phyloP scores from a whole-genome alignment of 2,888 invertebrate species.

The Elmis aenea region DNA sequence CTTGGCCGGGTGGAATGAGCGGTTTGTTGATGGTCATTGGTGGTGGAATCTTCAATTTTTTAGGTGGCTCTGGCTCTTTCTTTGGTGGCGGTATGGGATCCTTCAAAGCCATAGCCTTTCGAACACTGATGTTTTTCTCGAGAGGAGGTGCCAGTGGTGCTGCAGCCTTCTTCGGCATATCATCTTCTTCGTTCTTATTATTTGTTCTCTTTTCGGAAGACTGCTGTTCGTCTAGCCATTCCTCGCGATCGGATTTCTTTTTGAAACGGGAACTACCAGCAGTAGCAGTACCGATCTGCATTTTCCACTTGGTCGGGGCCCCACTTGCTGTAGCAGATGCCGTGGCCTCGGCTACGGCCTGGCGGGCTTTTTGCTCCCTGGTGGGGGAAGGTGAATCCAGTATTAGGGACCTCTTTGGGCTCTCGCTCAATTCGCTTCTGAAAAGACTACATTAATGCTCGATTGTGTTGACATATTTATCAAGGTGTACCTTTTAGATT shows the following conservation, averaged over 20 bases:
- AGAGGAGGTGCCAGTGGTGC: slow-evolving; percentile 40
- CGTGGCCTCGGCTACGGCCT: slow-evolving; percentile 49
- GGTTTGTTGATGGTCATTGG: slow-evolving; percentile 32
- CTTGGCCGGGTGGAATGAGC: slow-evolving; percentile 49
- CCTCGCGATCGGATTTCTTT: slow-evolving; percentile 53
- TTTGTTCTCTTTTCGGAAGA: slow-evolving; percentile 11
- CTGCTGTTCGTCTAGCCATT: slow-evolving; percentile 31
- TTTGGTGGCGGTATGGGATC: slow-evolving; percentile 54
- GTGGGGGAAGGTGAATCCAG: slow-evolving; percentile 47
- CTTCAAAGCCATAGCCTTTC: slow-evolving; percentile 60
- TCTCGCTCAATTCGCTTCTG: slow-evolving; percentile 38
- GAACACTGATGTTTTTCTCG: slow-evolving; percentile 57
- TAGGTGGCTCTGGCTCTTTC: slow-evolving; percentile 34
- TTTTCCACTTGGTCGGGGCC: slow-evolving; percentile 61
- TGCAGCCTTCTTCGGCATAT: slow-evolving; percentile 9
- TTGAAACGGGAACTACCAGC: slow-evolving; percentile 52
- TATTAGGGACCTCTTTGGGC: slow-evolving; percentile 34
- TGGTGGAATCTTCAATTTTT: slow-evolving; percentile 33
- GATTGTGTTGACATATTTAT: background rate
- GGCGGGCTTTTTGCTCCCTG: slow-evolving; percentile 46
- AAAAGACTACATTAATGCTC: slow-evolving; percentile 5
- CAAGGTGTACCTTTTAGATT: slow-evolving; percentile 51
- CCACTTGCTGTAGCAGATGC: slow-evolving; percentile 49
- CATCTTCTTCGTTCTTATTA: slow-evolving; percentile 7
- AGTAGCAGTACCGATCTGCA: slow-evolving; percentile 60